Evolutionary conservation across 2,113 vertebrate genomes (phyloP), one percentile per base, ranked within the genome.

Genomic region (Albula glossodonta): DNA sequence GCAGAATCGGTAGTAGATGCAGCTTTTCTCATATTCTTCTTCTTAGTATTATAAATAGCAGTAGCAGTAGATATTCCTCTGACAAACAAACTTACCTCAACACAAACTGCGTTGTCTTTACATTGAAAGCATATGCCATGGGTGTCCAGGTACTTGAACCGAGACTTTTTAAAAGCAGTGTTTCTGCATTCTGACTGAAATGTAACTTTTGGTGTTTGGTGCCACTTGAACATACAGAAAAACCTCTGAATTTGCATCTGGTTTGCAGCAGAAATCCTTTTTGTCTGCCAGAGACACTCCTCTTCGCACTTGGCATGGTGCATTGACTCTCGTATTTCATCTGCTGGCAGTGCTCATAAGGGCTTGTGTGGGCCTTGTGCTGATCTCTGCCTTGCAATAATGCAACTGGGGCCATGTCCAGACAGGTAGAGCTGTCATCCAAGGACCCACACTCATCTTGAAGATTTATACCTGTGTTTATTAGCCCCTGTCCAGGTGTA

Each of bases 321-420:
- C 22, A 74, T 6, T 6, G n/a, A 9, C 6, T 74, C 70, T 83
- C 25, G 48, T 83, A 57, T 83, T 83, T 60, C 81, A 63, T n/a
- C 81, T 83, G 11, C 19, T 70, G 74, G 83, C 83, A 84, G 48
- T 83, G 31, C 11, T 10, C 41, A 60, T 83, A 48, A 49, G 25
- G 31, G 81, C 51, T 83, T 83, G 52, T 49, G 31, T 60, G 53
- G 81, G 81, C 81, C 53, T 83, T 31, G 17, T 48, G 4, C 25
- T 63, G 56, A 60, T 57, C 51, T 60, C 56, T 66, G 4, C 60
- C 60, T 83, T 83, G n/a, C 57, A 52, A 48, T 49, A 25, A 17
- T 83, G 63, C 8, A 13, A 17, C 51, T 25, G 19, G 52, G 25
- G 81, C 17, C 8, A 15, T 83, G 81, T 57, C 81, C 81, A 83